Evolutionary conservation across 1,140 invertebrate genomes (phyloP), one percentile per base, ranked within the genome.

Genomic region (Drosophila parvula): DNA sequence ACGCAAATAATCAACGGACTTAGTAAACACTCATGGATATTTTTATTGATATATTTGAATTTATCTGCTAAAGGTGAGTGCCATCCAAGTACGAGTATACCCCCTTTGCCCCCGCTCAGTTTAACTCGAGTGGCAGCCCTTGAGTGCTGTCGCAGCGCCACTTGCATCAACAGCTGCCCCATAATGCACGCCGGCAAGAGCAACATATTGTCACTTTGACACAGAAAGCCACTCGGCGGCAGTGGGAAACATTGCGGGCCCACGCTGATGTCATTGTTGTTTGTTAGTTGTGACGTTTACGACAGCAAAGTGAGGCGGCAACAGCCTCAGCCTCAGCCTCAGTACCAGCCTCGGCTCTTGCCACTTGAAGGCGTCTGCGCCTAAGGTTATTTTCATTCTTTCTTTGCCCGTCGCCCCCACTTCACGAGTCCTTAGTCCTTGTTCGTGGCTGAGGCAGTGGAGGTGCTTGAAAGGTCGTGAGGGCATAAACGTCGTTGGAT

Each of bases 11-110:
- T 82, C 48, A 86, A 90, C 68, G 82, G 90, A 91, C 88, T 91
- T 81, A 91, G 90, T 85, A 91, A 91, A 89, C 91, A 91, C 84
- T 91, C 91, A 88, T 91, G 91, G 91, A 91, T 91, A 91, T 91
- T 91, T 91, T 89, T 91, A 91, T 74, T 91, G 80, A 91, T 91
- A 79, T 91, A 91, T 82, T 91, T 91, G 85, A 91, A 91, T 89
- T 90, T 91, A 91, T 91, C 91, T 91, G 91, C 90, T 90, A 91
- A 84, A 91, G 85, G 91, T 91, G 75, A 91, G 91, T 91, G 77
- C 50, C 55, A 40, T 44, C 28, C 18, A 61, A 59, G 16, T 34
- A 44, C 18, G 57, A 59, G 16, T 34, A 44, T 43, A 27, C 18
- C 27, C 32, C 50, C 12, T 40, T 38, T 38, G 34, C 18, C 18